A percentile compares a stretch with the other conserved stretches of the same genome.
phyloP scores from a whole-genome alignment of 2,113 vertebrate species.

The Scomber japonicus region DNA sequence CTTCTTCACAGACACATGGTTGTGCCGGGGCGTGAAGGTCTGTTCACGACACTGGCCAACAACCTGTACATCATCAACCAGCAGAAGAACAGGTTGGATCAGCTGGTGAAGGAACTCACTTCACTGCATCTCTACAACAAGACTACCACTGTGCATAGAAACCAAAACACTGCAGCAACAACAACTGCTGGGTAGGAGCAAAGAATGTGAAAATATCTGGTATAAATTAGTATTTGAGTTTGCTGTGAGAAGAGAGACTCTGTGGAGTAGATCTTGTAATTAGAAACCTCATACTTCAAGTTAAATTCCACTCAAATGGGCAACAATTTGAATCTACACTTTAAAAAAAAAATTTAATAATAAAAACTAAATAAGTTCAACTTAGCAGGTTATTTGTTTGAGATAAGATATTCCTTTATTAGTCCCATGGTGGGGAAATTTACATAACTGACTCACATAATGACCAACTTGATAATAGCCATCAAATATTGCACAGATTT shows the following conservation, averaged over 20 bases:
- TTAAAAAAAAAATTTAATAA: not conserved
- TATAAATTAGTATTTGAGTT: not conserved
- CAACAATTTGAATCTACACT: not conserved
- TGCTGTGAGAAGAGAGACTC: not conserved
- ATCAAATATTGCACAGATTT: not conserved
- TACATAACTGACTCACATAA: not conserved
- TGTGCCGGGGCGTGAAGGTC: constrained; percentile 92
- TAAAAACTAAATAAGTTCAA: not conserved
- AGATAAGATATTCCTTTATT: too few relatives aligned
- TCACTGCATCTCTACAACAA: constrained; percentile 92
- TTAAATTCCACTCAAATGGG: not conserved
- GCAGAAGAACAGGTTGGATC: constrained; percentile 91
- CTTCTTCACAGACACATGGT: constrained; percentile 87
- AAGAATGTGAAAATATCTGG: not conserved
- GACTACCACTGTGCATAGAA: constrained; percentile 69
- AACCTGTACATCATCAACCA: constrained; percentile 96
- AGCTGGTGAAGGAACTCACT: constrained; percentile 88
- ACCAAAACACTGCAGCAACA: constrained; percentile 17
- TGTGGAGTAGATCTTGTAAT: not conserved
- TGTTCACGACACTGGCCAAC: constrained; percentile 94
- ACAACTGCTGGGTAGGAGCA: constrained; percentile 40
- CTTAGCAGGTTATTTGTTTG: not conserved
- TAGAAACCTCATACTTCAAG: not conserved
- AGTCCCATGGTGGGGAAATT: too few relatives aligned
- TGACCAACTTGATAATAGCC: not conserved